Evolutionary conservation across 2,888 invertebrate species (phyloP), one percentile per base, ranked within the genome.

Genomic region (Isoperla grammatica): DNA sequence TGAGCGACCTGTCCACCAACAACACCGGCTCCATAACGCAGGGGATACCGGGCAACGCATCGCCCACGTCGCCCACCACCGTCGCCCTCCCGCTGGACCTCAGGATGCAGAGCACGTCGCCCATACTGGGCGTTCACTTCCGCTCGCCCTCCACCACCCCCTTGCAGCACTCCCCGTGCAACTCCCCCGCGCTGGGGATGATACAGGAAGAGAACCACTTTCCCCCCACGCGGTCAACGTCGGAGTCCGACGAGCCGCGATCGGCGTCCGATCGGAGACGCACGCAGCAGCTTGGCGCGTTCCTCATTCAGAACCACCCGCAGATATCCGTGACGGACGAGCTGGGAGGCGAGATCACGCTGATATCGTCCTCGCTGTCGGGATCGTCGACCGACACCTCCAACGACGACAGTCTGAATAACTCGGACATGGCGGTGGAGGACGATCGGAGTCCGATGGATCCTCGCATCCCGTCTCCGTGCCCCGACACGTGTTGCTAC

Each of bases 311-410:
- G 29, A 29, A 29, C 45, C 84, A 88, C 71, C 94, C 95, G 0
- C 93, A 93, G 74, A 95, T 95, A 62, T 94, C 92, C 67, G 81
- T 95, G 9, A 95, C 95, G 0, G 95, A 95, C 72, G 93, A 94
- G 56, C 80, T 90, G 57, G 95, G 95, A 1, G 89, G 88, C 5
- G 89, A 90, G 74, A 84, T 90, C 0, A 90, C 90, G 0, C 70
- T 90, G 1, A 86, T 90, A 0, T 83, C 83, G 1, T 88, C 88
- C 0, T 87, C 88, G 9, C 46, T 58, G 0, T 87, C 87, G 0
- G 83, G 84, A 63, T 86, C 86, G 62, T 84, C 84, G 49, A 83
- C 85, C 74, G 86, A 87, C 56, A 83, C 86, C 50, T 53, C 57
- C 17, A 37, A 22, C 8, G 43, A 57, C 45, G 61, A 60, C 13